Base-by-base conservation (phyloP, 2,113 vertebrate species). In the Pimephales promelas region DNA sequence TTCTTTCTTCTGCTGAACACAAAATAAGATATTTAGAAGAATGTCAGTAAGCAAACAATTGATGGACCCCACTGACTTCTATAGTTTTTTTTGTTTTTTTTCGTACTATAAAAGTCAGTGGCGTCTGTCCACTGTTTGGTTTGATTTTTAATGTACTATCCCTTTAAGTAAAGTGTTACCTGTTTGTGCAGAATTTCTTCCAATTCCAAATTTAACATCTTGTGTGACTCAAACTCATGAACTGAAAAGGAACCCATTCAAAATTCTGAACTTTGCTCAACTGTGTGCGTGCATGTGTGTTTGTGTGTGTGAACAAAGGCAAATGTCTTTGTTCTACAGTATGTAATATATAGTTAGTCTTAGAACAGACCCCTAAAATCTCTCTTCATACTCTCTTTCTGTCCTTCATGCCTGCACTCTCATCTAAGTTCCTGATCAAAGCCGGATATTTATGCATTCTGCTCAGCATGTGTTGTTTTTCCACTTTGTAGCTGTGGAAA, bases 401-500 rank as follows among this genome's bases (percentile, higher is more conserved):
- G 75, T 61, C 75, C 75, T 66, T 80, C 78, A 80, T 66, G 61
- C 40, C 77, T 31, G 18, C 24, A 5, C 40, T 62, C 36, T 79
- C n/a, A 9, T 66, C 26, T 49, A 5, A 3, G 8, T 64, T 47
- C 24, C 40, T 52, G 78, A 80, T 80, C 78, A 66, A 80, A 80
- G 78, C 43, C 16, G 26, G 9, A 49, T 80, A 66, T 66, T 80
- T 64, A 52, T 80, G 43, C 78, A 66, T 80, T 66, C 78, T 66
- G 61, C 45, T 66, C 61, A 66, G 61, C 43, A 66, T 80, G 59
- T 66, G 61, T 80, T 80, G 61, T 66, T 66, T 80, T 80, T 66
- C 56, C 61, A 80, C 76, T 80, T 66, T 52, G 59, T 66, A 80
- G 78, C 78, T 66, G 26, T 80, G 61, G 26, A 80, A 64, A 66